These are phyloP conservation scores for Podarcis siculus DNA, from an alignment of 2,797 vertebrate genomes.

Conservation along the genomic window DNA sequence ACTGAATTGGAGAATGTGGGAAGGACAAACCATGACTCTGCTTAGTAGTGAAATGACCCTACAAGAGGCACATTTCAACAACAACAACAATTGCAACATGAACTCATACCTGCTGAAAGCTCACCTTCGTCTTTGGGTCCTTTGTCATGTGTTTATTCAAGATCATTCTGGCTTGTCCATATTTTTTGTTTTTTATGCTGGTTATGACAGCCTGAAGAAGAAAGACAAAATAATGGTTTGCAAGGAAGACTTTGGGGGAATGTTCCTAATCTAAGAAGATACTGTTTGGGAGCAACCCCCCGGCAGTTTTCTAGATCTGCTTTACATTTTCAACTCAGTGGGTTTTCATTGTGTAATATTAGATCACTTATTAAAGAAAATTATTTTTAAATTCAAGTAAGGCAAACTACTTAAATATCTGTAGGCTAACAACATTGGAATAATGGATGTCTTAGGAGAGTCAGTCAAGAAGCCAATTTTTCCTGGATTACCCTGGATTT, in stretches of 20 bases:
- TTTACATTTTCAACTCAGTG: too few relatives aligned
- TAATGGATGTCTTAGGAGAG: too few relatives aligned
- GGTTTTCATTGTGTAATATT: too few relatives aligned
- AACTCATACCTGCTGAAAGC: not conserved
- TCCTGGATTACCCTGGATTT: too few relatives aligned
- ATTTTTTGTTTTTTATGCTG: constrained; percentile 79
- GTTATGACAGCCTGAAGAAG: constrained; percentile 77
- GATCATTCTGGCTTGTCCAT: constrained; percentile 78
- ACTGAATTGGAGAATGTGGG: not conserved
- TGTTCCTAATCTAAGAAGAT: too few relatives aligned
- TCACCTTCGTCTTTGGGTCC: constrained; percentile 74
- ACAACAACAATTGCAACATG: fast-evolving
- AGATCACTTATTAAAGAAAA: too few relatives aligned
- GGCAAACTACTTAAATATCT: too few relatives aligned
- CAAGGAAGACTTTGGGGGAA: not conserved
- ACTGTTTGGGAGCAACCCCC: too few relatives aligned
- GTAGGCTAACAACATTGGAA: too few relatives aligned
- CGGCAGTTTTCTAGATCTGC: too few relatives aligned
- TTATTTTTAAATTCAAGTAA: too few relatives aligned
- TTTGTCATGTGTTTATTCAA: constrained; percentile 74
- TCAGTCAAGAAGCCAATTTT: too few relatives aligned
- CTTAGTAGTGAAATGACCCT: not conserved
- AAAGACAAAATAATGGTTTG: not conserved
- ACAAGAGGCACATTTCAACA: not conserved
- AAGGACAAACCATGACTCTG: not conserved